Percentiles rank a stretch among this genome's conserved stretches.
Conservation (phyloP, 2,113 vertebrate species). For the Diadophis punctatus region DNA sequence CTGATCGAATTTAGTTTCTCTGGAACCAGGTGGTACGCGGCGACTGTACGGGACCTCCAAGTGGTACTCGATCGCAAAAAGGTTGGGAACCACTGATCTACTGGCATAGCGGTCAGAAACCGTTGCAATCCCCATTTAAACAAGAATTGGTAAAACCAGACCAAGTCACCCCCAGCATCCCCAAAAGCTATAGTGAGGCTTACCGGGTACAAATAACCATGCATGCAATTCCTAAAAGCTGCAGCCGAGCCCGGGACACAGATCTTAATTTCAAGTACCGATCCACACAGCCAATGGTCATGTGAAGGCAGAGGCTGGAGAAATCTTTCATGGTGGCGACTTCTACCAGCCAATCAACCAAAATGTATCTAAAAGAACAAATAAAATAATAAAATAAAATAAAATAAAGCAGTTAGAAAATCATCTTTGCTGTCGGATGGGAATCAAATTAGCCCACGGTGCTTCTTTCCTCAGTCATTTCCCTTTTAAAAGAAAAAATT, state of each 20-base stretch:
- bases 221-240: conserved; percentile 95
- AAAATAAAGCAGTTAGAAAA: not conserved
- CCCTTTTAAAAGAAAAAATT: not conserved
- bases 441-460: no score
- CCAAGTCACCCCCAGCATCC: not conserved
- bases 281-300: conserved; percentile 91
- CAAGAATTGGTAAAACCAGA: not conserved
- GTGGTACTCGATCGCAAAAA: no score
- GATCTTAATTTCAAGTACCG: conserved; percentile 82
- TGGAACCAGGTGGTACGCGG: no score
- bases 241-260: conserved; percentile 84
- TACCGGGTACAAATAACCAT: conserved; percentile 98
- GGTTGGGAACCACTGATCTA: no score
- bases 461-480: not conserved
- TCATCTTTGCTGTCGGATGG: fast-evolving
- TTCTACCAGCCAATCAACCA: conserved; percentile 96
- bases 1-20: no score
- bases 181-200: conserved; percentile 20
- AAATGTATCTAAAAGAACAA: conserved; percentile 79
- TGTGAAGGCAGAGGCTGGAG: conserved; percentile 88
- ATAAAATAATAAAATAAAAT: no score
- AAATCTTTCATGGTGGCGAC: conserved; percentile 98
- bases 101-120: not conserved
- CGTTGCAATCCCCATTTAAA: not conserved
- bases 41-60: no score